These are phyloP conservation scores for Gallinago paraguaiae DNA, from an alignment of 2,113 vertebrate genomes.

Conservation along the genomic window DNA sequence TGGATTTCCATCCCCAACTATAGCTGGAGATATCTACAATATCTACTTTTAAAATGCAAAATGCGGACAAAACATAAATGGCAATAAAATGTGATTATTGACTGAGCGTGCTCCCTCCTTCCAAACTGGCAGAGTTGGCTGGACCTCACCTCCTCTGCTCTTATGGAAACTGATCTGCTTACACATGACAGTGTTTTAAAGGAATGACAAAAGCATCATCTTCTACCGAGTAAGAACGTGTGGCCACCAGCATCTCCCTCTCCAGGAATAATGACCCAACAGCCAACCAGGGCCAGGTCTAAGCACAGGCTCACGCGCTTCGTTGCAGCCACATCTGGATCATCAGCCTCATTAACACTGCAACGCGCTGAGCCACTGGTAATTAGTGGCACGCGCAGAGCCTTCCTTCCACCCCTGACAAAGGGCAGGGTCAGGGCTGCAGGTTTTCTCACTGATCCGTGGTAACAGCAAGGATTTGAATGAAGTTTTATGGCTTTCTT, in stretches of 20 bases:
- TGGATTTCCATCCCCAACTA: neutral
- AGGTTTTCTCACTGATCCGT: neutral
- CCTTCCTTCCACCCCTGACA: neutral
- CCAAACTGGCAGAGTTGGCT: neutral
- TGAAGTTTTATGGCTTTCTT: neutral
- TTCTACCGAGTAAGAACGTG: rapidly evolving
- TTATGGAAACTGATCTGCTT: neutral
- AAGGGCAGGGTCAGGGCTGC: neutral
- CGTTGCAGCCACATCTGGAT: rapidly evolving
- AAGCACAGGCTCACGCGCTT: neutral
- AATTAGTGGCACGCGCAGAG: rapidly evolving
- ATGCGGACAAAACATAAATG: neutral
- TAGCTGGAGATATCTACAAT: neutral
- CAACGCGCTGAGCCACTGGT: rapidly evolving
- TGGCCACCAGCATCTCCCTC: neutral
- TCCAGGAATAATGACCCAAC: neutral
- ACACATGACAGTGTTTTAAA: neutral
- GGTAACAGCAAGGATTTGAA: neutral
- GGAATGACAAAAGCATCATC: neutral
- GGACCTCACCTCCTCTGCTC: neutral
- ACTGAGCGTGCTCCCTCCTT: neutral
- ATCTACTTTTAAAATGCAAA: neutral
- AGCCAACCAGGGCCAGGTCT: neutral
- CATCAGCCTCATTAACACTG: neutral
- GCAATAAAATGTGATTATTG: neutral